Percentiles rank a stretch among this genome's conserved stretches.
phyloP scores from a whole-genome alignment of 2,888 invertebrate species.

The Meta bourneti region DNA sequence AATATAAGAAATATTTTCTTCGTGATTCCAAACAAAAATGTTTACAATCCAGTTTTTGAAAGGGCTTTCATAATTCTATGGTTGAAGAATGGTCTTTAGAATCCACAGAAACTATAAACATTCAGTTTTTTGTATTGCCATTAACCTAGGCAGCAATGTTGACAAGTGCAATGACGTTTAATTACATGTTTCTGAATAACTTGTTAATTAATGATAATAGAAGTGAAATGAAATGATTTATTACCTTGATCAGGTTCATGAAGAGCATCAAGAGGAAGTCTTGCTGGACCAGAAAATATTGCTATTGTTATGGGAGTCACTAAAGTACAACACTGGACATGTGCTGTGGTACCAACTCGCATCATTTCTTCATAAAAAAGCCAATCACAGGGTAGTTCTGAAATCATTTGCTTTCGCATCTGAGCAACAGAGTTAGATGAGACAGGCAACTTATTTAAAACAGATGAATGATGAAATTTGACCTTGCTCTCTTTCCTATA shows the following conservation, averaged over 20 bases:
- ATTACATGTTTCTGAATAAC: too few relatives aligned
- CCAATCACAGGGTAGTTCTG: constrained; percentile 88
- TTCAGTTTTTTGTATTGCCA: too few relatives aligned
- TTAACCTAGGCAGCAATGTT: too few relatives aligned
- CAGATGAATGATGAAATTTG: constrained; percentile 85
- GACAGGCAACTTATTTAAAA: constrained; percentile 82
- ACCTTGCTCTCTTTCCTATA: constrained; percentile 85
- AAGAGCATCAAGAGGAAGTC: constrained; percentile 83
- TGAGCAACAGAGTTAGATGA: constrained; percentile 79
- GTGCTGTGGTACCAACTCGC: constrained; percentile 85
- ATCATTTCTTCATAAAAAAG: constrained; percentile 92
- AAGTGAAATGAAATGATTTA: neutral
- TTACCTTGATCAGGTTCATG: constrained; percentile 79
- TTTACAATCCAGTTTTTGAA: too few relatives aligned
- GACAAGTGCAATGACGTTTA: too few relatives aligned
- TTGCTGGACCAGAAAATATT: constrained; percentile 87
- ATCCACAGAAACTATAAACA: too few relatives aligned
- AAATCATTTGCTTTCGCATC: constrained; percentile 81
- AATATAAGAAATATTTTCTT: too few relatives aligned
- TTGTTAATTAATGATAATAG: too few relatives aligned
- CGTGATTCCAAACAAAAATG: too few relatives aligned
- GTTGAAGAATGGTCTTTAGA: too few relatives aligned
- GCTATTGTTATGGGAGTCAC: constrained; percentile 91
- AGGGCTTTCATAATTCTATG: too few relatives aligned
- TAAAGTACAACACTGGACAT: constrained; percentile 89